Percentiles rank a stretch among this genome's conserved stretches.
phyloP scores from a whole-genome alignment of 2,888 invertebrate species.

The Megalurothrips usitatus region DNA sequence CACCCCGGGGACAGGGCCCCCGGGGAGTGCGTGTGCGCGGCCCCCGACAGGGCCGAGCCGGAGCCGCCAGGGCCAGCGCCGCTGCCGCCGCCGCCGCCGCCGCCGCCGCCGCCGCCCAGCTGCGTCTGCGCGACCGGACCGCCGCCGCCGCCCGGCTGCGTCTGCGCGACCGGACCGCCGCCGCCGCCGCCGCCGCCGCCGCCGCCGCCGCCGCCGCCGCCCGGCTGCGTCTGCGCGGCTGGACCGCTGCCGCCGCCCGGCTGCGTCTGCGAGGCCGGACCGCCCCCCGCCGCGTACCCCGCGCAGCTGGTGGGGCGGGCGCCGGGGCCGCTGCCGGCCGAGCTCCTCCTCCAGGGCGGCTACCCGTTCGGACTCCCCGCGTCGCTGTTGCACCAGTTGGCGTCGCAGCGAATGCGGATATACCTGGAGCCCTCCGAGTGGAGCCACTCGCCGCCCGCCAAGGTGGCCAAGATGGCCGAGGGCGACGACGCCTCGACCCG shows the following conservation, averaged over 20 bases:
- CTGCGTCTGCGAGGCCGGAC: neutral
- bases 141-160: neutral
- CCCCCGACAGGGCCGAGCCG: neutral
- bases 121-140: neutral
- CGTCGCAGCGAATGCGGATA: neutral
- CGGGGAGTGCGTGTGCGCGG: neutral
- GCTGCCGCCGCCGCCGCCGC: neutral
- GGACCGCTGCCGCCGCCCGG: neutral
- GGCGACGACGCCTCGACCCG: neutral
- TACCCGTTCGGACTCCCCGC: neutral
- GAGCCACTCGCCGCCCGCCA: constrained; percentile 4
- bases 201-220: neutral
- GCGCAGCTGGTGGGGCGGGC: neutral
- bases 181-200: neutral
- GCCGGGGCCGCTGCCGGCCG: neutral
- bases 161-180: neutral
- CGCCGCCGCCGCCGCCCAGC: neutral
- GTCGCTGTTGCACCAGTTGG: neutral
- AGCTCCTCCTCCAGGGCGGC: neutral
- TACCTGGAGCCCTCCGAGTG: constrained; percentile 13
- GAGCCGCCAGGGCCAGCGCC: neutral
- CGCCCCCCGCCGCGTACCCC: neutral
- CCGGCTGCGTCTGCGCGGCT: neutral
- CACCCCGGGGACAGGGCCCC: neutral
- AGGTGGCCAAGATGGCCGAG: constrained; percentile 9